A percentile compares a stretch with the other conserved stretches of the same genome.
These are phyloP conservation scores for Grapholita molesta DNA, from an alignment of 1,140 invertebrate species.

Conservation along the genomic window DNA sequence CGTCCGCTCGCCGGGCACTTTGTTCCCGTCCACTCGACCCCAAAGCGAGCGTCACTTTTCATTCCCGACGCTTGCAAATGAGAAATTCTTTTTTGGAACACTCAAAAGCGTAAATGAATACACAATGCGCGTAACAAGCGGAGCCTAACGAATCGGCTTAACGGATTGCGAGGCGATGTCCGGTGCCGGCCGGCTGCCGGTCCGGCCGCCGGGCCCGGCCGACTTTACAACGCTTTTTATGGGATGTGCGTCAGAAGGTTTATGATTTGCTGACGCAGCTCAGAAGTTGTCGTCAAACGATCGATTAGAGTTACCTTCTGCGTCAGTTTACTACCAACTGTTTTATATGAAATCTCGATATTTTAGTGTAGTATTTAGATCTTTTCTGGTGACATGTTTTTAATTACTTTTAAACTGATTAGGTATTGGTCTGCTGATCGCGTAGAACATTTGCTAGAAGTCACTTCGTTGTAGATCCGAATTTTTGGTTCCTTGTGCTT, in stretches of 20 bases:
- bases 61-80: not conserved
- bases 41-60: constrained; percentile 11
- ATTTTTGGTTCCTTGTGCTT: no score
- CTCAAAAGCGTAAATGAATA: constrained; percentile 17
- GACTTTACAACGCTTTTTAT: not conserved
- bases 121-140: constrained; percentile 14
- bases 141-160: constrained; percentile 13
- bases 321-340: no score
- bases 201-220: not conserved
- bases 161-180: not conserved
- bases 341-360: no score
- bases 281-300: not conserved
- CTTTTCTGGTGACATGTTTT: no score
- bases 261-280: not conserved
- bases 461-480: no score
- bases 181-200: not conserved
- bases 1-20: not conserved
- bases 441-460: no score
- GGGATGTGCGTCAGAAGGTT: not conserved
- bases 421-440: no score
- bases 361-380: no score
- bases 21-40: not conserved
- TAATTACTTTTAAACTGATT: no score
- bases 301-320: not conserved
- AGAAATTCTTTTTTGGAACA: constrained; percentile 13